Evolutionary conservation across 2,888 invertebrate genomes (phyloP), one percentile per base, ranked within the genome.

Genomic region (Hesperia comma): DNA sequence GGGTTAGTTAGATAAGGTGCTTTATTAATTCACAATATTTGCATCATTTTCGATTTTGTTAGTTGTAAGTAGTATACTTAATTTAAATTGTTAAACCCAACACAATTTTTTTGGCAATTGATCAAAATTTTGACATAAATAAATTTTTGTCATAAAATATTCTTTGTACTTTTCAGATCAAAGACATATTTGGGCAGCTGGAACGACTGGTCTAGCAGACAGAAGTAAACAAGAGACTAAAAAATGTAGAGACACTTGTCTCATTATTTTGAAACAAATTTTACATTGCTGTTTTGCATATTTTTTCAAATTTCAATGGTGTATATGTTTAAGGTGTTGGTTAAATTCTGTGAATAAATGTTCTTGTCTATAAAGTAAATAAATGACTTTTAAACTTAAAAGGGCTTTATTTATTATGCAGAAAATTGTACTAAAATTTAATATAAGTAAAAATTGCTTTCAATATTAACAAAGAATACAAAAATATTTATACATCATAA

Each of bases 111-210:
- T 26, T 5, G 5, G 3, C 26, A 26, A 26, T 26, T 26, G 2
- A 26, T 5, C 5, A 26, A 26, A 26, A 26, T 26, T 26, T 5
- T 5, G 5, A 26, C 26, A 26, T 4, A 26, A 26, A 26, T 4
- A 26, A 5, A 26, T 4, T 26, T 26, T 26, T 26, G 26, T 26
- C 37, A 1, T 2, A 37, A 37, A 37, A 14, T 21, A 53, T 26
- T 53, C 1, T 1, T 53, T 14, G n/a, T 41, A n/a, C 33, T 53
- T 89, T 86, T 67, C 85, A 93, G 93, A 41, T 91, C 90, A 14
- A 93, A 92, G 76, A 89, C 87, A 17, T 93, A 93, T 76, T 74
- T 86, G 43, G 93, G 93, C 60, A 92, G 93, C 74, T 93, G 92
- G 92, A 80, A 84, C 70, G 93, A 93, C 67, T 93, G 93, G 93